Conservation (phyloP, 2,888 invertebrate genomes). For the Diarsia dahlii region DNA sequence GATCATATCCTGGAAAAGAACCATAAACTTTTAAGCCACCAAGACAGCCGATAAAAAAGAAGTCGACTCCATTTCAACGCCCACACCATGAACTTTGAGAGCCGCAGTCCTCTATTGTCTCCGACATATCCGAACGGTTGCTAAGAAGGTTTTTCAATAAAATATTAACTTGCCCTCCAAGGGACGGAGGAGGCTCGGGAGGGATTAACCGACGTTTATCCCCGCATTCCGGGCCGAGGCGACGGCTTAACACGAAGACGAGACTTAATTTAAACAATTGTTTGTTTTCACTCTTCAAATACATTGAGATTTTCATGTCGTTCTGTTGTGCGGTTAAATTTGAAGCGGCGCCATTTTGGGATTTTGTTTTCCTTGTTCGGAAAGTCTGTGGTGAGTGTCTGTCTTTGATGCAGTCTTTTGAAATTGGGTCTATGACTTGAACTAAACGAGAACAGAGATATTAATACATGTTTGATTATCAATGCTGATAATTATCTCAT, state of each 20-base stretch:
- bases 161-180: slow-evolving; percentile 69
- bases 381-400: neutral
- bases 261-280: slow-evolving; percentile 68
- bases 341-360: slow-evolving; percentile 25
- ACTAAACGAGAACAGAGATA: too few species aligned
- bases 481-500: too few species aligned
- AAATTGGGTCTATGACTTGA: slow-evolving; percentile 1
- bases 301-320: slow-evolving; percentile 55
- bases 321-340: slow-evolving; percentile 48
- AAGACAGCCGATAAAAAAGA: neutral
- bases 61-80: slow-evolving; percentile 1
- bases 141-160: slow-evolving; percentile 70
- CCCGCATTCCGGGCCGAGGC: slow-evolving; percentile 61
- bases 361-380: slow-evolving; percentile 16
- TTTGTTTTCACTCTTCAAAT: slow-evolving; percentile 66
- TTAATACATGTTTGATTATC: too few species aligned
- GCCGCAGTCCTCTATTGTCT: slow-evolving; percentile 59
- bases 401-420: neutral
- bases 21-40: neutral
- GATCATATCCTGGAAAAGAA: neutral
- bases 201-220: slow-evolving; percentile 70
- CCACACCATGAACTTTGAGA: slow-evolving; percentile 51
- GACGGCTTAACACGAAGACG: slow-evolving; percentile 62
- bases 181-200: slow-evolving; percentile 62
- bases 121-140: slow-evolving; percentile 63